Conservation (phyloP, 2,113 vertebrate genomes). For the Tiliqua scincoides region DNA sequence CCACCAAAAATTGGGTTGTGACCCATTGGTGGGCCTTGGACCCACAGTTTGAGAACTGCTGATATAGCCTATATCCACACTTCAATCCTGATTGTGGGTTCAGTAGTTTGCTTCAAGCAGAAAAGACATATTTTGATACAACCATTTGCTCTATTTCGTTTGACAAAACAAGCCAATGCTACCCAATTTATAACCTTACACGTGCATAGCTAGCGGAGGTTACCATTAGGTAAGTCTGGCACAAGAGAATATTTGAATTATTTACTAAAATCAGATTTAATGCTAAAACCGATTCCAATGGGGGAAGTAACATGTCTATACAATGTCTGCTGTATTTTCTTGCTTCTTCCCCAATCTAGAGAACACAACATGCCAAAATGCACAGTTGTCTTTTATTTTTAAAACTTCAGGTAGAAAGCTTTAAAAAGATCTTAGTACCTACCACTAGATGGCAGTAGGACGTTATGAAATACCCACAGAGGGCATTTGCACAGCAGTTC, state of each 20-base stretch:
- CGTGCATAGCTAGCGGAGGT: not conserved
- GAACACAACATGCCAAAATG: not conserved
- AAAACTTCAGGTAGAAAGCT: not conserved
- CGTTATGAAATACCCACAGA: not conserved
- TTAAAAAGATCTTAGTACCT: conserved; percentile 8
- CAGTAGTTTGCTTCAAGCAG: not conserved
- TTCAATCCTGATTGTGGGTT: not conserved
- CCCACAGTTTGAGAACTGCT: no score
- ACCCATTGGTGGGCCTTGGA: no score
- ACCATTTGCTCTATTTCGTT: not conserved
- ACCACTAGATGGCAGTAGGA: conserved; percentile 71
- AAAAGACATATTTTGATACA: not conserved
- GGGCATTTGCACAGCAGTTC: not conserved
- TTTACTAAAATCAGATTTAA: not conserved
- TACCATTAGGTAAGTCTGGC: conserved; percentile 21
- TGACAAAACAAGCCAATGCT: conserved; percentile 14
- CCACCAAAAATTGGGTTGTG: no score
- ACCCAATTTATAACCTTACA: conserved; percentile 6
- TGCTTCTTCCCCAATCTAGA: not conserved
- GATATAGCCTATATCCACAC: no score
- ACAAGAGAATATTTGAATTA: not conserved
- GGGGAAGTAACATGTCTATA: conserved; percentile 13
- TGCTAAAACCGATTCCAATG: not conserved
- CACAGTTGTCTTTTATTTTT: not conserved
- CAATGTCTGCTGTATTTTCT: not conserved